Base-by-base conservation (phyloP, 2,888 invertebrate species). In the Amphipoea oculea region DNA sequence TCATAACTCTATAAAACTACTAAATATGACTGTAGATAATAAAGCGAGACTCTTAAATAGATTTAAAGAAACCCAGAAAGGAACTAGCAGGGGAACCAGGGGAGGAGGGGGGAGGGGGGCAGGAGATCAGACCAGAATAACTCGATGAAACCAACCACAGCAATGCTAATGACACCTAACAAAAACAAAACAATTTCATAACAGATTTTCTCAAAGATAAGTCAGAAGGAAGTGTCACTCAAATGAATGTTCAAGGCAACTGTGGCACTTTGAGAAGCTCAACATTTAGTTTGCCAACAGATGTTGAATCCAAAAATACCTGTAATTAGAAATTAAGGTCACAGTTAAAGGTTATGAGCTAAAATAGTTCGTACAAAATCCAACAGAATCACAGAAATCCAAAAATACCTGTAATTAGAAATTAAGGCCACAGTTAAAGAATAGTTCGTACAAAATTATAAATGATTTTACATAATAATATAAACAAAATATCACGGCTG, bases 171-270 rank as follows among this genome's bases (percentile, higher is more conserved):
- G 82, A 82, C 85, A 65, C 29, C 2, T 42, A n/a, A 74, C 78
- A 84, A 73, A 81, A 85, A 84, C 77, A 77, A 81, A 81, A 71
- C 78, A 78, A 82, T 85, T 45, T 84, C 54, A 42, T 71, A 71
- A 77, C 65, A 74, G 82, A 82, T 84, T 74, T 40, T 69, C 71
- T 48, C 54, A 74, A 81, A 84, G 82, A 82, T 85, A 54, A 72
- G 20, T 57, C 60, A 68, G 54, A 68, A 77, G 85, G 82, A 84
- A 85, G 78, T 85, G 85, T 74, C 82, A 82, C 67, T 85, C 85
- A 82, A 84, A 84, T 54, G 60, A 76, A 83, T 81, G 36, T 84
- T 71, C 77, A 84, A 84, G 83, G 85, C 23, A 20, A 73, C 70
- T 57, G 54, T 73, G 62, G 54, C 62, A 68, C 63, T 81, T 76